A percentile compares a stretch with the other conserved stretches of the same genome.
phyloP scores from a whole-genome alignment of 1,140 invertebrate genomes.

The Arctopsyche grandis region DNA sequence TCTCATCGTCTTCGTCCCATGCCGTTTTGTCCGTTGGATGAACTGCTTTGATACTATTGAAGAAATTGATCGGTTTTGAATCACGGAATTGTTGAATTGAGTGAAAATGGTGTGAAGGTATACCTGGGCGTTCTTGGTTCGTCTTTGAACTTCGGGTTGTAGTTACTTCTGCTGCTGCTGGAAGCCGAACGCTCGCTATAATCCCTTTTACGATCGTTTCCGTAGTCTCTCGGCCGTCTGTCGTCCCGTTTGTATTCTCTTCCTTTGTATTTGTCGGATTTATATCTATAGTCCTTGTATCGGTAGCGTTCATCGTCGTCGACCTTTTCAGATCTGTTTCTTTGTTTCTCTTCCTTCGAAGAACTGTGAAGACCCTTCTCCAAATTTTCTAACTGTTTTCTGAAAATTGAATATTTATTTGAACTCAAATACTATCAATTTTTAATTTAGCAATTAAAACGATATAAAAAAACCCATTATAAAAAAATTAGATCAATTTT shows the following conservation, averaged over 20 bases:
- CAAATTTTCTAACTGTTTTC: conserved; percentile 65
- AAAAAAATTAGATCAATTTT: no score
- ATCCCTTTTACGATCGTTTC: conserved; percentile 61
- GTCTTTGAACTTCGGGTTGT: conserved; percentile 78
- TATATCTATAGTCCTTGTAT: conserved; percentile 60
- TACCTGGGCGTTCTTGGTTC: conserved; percentile 83
- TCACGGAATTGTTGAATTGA: neutral
- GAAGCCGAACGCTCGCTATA: conserved; percentile 56
- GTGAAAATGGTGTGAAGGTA: neutral
- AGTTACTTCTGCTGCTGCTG: conserved; percentile 70
- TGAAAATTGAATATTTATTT: conserved; percentile 63
- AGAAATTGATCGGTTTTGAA: neutral
- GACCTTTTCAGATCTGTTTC: conserved; percentile 55
- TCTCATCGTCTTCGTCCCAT: conserved; percentile 94
- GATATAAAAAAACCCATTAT: no score
- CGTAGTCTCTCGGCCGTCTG: conserved; percentile 55
- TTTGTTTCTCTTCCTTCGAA: conserved; percentile 67
- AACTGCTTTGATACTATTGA: conserved; percentile 68
- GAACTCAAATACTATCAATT: conserved; percentile 23
- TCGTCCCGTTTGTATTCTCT: conserved; percentile 47
- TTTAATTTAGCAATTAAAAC: neutral
- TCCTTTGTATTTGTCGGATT: conserved; percentile 56
- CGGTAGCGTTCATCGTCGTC: conserved; percentile 42
- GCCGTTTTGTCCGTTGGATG: conserved; percentile 79
- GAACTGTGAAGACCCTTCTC: conserved; percentile 68